Evolutionary conservation across 2,888 invertebrate species (phyloP).

Genomic region (Cosmia pyralina): DNA sequence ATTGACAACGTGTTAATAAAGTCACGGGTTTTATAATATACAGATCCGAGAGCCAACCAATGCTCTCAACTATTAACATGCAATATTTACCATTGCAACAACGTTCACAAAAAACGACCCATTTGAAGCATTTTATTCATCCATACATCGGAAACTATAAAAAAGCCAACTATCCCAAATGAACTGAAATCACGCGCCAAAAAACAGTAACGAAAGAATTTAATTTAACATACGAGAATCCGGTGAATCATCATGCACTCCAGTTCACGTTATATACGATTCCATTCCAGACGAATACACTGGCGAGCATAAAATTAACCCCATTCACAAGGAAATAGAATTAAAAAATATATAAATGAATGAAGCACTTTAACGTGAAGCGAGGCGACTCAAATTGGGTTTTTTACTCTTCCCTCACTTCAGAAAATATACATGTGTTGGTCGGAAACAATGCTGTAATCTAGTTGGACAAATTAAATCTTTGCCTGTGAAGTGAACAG

Average conservation of each 20-base stretch:
- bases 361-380: constrained; percentile 61
- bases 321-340: constrained; percentile 76
- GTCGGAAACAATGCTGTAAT: constrained; percentile 77
- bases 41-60: neutral
- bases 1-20: neutral
- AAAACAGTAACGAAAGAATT: constrained; percentile 51
- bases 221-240: constrained; percentile 45
- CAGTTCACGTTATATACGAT: constrained; percentile 56
- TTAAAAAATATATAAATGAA: constrained; percentile 70
- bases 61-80: neutral
- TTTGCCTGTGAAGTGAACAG: constrained; percentile 53
- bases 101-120: constrained; percentile 3
- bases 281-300: constrained; percentile 64
- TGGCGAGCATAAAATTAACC: constrained; percentile 73
- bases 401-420: constrained; percentile 69
- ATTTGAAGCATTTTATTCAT: constrained; percentile 22
- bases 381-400: constrained; percentile 75
- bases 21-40: neutral
- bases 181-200: constrained; percentile 38
- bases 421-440: constrained; percentile 71
- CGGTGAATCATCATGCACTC: constrained; percentile 45
- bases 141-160: constrained; percentile 16
- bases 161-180: constrained; percentile 40
- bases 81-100: neutral
- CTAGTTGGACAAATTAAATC: constrained; percentile 79